phyloP scores from a whole-genome alignment of 2,113 vertebrate genomes.

The Stigmatopora argus region DNA sequence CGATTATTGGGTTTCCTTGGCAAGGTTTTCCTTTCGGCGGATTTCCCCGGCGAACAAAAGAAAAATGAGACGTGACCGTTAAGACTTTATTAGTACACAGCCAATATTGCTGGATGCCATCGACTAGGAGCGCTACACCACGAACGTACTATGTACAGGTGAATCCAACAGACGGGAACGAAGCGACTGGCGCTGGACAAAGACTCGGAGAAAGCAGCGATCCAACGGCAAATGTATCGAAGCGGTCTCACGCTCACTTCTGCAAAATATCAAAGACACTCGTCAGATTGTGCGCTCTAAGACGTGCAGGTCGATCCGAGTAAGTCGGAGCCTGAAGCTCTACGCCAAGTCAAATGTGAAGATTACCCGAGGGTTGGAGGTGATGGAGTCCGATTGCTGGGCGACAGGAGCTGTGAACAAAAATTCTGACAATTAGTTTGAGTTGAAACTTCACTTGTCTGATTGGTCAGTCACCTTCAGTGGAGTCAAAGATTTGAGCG shows the following conservation, averaged over 20 bases:
- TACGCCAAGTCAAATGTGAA: neutral
- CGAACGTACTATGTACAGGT: neutral
- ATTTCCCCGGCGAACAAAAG: neutral
- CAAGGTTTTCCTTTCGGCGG: too few relatives aligned
- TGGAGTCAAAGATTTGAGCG: conserved; percentile 2
- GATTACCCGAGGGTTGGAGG: neutral
- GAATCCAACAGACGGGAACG: neutral
- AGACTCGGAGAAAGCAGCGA: neutral
- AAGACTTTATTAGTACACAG: neutral
- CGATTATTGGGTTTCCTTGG: too few relatives aligned
- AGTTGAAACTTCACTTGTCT: neutral
- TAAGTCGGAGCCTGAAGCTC: neutral
- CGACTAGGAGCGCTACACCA: neutral
- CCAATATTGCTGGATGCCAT: neutral
- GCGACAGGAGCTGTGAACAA: neutral
- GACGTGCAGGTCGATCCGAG: too few relatives aligned
- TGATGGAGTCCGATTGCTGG: neutral
- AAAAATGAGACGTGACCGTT: neutral
- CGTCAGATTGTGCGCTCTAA: neutral
- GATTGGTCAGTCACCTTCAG: neutral
- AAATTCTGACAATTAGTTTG: neutral
- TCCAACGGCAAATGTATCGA: neutral
- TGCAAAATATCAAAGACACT: neutral
- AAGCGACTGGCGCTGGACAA: neutral
- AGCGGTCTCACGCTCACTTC: neutral